These are phyloP conservation scores for Zaprionus africanus DNA, from an alignment of 1,140 invertebrate species.

Conservation along the genomic window DNA sequence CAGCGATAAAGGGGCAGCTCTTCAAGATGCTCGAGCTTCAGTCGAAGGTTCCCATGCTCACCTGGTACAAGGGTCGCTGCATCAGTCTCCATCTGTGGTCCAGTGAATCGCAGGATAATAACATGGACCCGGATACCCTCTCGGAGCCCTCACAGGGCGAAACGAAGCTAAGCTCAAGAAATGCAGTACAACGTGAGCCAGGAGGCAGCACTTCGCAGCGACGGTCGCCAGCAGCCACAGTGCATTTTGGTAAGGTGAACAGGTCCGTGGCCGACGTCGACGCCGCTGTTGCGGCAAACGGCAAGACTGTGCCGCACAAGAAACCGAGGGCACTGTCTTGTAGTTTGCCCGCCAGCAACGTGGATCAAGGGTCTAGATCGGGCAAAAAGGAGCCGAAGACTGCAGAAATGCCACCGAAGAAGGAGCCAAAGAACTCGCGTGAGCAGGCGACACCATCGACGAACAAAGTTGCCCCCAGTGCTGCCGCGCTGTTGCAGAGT, in stretches of 20 bases:
- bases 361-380: background rate
- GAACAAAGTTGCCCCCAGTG: too few relatives aligned
- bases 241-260: too few relatives aligned
- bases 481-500: too few relatives aligned
- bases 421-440: background rate
- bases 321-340: too few relatives aligned
- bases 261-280: too few relatives aligned
- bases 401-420: background rate
- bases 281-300: too few relatives aligned
- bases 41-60: background rate
- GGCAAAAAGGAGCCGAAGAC: background rate
- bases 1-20: background rate
- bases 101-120: background rate
- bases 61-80: conserved; percentile 9
- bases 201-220: too few relatives aligned
- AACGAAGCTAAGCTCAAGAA: background rate
- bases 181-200: background rate
- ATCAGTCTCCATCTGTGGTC: conserved; percentile 12
- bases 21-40: conserved; percentile 7
- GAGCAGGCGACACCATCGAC: too few relatives aligned
- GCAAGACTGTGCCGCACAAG: too few relatives aligned
- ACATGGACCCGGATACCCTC: background rate
- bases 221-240: too few relatives aligned
- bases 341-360: too few relatives aligned
- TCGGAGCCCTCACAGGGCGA: background rate